These are phyloP conservation scores for Jacana jacana DNA, from an alignment of 2,113 vertebrate species.

Conservation along the genomic window DNA sequence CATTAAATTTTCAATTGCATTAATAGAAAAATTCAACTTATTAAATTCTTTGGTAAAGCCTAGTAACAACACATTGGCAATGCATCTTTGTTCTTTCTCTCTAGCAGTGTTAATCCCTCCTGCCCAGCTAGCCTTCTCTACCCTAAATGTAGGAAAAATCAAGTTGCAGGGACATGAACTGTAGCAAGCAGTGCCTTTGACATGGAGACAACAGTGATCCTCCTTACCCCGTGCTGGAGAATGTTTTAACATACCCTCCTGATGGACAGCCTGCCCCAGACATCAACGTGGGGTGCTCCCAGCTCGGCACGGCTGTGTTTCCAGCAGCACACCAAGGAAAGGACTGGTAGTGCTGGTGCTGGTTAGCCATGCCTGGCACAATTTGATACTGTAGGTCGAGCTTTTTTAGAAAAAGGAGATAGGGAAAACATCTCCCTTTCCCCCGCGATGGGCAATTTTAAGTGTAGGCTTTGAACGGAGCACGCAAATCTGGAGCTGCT, in stretches of 20 bases:
- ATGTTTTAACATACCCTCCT: neutral
- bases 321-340: neutral
- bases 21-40: slow-evolving; percentile 53
- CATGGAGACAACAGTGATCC: neutral
- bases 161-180: neutral
- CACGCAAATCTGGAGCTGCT: neutral
- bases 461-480: neutral
- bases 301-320: neutral
- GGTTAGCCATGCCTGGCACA: neutral
- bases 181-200: neutral
- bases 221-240: neutral
- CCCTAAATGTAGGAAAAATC: neutral
- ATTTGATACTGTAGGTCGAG: neutral
- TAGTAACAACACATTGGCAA: slow-evolving; percentile 14
- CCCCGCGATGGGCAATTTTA: neutral
- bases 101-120: neutral
- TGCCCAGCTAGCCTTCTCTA: neutral
- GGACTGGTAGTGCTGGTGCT: neutral
- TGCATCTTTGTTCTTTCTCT: neutral
- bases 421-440: neutral
- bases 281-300: neutral
- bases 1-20: slow-evolving; percentile 72
- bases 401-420: neutral
- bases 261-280: neutral
- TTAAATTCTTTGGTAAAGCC: slow-evolving; percentile 32